Base-by-base conservation (phyloP, 2,888 invertebrate genomes). In the Philaethria dido region DNA sequence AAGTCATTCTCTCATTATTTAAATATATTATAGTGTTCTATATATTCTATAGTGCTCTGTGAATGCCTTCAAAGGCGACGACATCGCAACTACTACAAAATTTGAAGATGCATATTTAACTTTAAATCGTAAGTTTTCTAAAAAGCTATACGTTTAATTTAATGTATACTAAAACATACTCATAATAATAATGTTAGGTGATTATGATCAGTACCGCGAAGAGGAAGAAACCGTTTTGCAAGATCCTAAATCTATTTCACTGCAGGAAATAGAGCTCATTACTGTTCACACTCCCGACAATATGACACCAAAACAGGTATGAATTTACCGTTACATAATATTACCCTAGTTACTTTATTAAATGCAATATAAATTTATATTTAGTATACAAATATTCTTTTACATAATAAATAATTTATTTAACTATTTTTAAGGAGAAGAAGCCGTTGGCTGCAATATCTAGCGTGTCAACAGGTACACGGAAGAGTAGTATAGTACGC, bases 151-250 rank as follows among this genome's bases (percentile, higher is more conserved):
- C 39, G 14, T 39, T 14, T 14, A 22, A n/a, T 20, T 36, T 39
- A 36, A 57, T 16, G 2, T 20, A 42, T 59, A 16, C 5, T 1
- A 44, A 36, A 44, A 39, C n/a, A 59, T 52, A 48, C 5, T 36
- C 5, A 36, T 36, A 36, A 36, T 36, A 64, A 22, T n/a, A n/a
- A 22, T 63, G 72, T 8, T 59, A 92, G 91, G 90, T 68, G 92
- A 92, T 72, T 87, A 88, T 66, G 92, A 92, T 9, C 89, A 86
- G 76, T 83, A 79, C 73, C 88, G 87, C 1, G 90, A 89, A 70
- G 89, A 87, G 52, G 88, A 88, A 44, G 84, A 82, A 45, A 82
- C 81, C 42, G 74, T 87, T 52, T 74, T 88, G 59, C 82, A 86
- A 73, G 89, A 90, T 74, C 82, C 85, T n/a, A 89, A 84, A 76